Base-by-base conservation (phyloP, 30 jellyfish, hydroid and myxozoan genomes). In the Aurelia aurita region DNA sequence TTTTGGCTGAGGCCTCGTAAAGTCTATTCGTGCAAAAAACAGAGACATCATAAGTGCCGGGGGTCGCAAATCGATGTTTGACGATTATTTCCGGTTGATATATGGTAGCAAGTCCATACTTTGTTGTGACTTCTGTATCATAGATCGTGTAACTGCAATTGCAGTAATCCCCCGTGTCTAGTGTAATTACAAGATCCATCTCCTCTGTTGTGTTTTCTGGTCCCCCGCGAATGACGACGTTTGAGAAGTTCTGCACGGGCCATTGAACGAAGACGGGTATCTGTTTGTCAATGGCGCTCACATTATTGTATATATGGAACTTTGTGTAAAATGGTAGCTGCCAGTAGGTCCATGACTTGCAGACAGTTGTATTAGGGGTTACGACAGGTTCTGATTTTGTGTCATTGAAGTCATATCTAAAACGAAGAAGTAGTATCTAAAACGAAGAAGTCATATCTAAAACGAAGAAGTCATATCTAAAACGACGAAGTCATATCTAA, bases 131-230 rank as follows among this genome's bases (percentile, higher is more conserved):
- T 27, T 64, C 55, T 2, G 81, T 44, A 32, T 90, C 95, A 14
- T 44, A 8, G n/a, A 82, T 53, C 19, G 90, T 75, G 85, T 85
- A 79, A 10, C 95, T 54, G 79, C 98, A 91, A 66, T 80, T 80
- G 74, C 80, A 91, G 63, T n/a, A 79, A 58, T 85, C 92, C 5
- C 96, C 98, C n/a, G 71, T 73, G 45, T 66, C 84, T 26, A 80
- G 67, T 16, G 67, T 18, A 49, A 79, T 70, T 19, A 21, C 49
- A 3, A 90, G 35, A 21, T 74, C 89, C 91, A 82, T 76, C 53
- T 19, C 75, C 68, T 90, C 95, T 0, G 94, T 90, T 20, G 95
- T 60, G 75, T 90, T 90, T 39, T 76, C 97, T 9, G 97, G 95
- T 5, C 91, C 95, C 28, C 88, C 95, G 18, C 72, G 27, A 21